Base-by-base conservation (phyloP, 2,888 invertebrate species). In the Belgica antarctica region DNA sequence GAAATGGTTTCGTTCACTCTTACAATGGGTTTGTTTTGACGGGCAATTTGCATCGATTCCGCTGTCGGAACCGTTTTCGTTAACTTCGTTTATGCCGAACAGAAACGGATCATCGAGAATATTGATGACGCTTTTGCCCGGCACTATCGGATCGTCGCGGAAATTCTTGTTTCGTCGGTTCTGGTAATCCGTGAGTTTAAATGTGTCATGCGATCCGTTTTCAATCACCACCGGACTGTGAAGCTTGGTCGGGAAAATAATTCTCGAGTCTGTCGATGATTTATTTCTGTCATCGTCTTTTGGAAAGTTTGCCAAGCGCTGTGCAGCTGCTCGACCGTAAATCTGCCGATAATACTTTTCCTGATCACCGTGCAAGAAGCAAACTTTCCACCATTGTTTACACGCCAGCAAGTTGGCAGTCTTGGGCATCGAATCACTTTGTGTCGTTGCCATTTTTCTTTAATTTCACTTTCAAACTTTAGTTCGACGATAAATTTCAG, bases 301-400 rank as follows among this genome's bases (percentile, higher is more conserved):
- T 61, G 34, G 59, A 27, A 70, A 76, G 72, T 79, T 79, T 52
- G 82, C 80, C 80, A 84, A 83, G 74, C 84, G 79, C 74, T 82
- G 84, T 15, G 80, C 80, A 72, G 80, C 80, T 71, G 80, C 80
- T 73, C 80, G 80, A 72, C 89, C 90, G 78, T 92, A 92, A 72
- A 91, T 82, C 77, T 91, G 90, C 75, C 90, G 82, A 82, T 92
- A 92, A 82, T 90, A 89, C 77, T 91, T 91, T 77, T 90, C 89
- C 76, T 90, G 89, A 79, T 90, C 90, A 63, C 91, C 92, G 77
- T 91, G 88, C 84, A 92, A 87, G 87, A 90, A 91, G 77, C 92
- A 92, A 72, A 91, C 91, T 80, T 89, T 89, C 92, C 92, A 92
- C 91, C 92, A 92, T 83, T 91, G 89, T 79, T 89, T 89, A 82